Evolutionary conservation across 2,888 invertebrate species (phyloP), one percentile per base, ranked within the genome.

Genomic region (Therioaphis trifolii): DNA sequence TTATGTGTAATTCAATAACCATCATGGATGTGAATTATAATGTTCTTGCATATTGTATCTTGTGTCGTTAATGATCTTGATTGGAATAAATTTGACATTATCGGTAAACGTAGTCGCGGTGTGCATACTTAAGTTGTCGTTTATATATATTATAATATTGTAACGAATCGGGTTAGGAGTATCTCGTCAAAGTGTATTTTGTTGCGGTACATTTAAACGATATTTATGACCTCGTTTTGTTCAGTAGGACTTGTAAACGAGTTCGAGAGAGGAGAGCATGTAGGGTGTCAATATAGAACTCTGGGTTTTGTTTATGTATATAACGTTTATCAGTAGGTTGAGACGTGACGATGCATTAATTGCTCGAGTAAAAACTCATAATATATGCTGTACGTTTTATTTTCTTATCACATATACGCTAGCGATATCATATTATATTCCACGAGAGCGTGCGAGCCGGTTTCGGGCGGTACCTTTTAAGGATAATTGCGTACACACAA

Each of bases 391-490:
- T 24, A 5, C 14, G n/a, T 61, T 61, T 61, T 61, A 61, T 75
- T 75, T 61, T 4, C 43, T 14, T 27, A 14, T 58, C 58, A 46
- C 46, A 63, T 27, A 21, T 4, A 7, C 5, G 55, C 21, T n/a
- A 15, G 46, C 21, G n/a, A 63, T 61, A 76, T n/a, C 29, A 46
- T 29, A n/a, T n/a, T n/a, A n/a, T n/a, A n/a, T 14, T 9, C 9
- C 61, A 40, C 12, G 9, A 35, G 66, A 24, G 58, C 14, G 43
- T 43, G 12, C 46, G 5, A 46, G 76, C 43, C 76, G 46, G 61
- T 76, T 61, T 76, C 61, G 1, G 35, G 52, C 69, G 58, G 58
- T 55, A n/a, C 58, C 43, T 79, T 79, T 79, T 79, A 46, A 58
- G 68, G 43, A 79, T 71, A 58, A 79, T 58, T 55, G n/a, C n/a